Conservation (phyloP, 2,113 vertebrate genomes). For the Trochalopteron elliotii region DNA sequence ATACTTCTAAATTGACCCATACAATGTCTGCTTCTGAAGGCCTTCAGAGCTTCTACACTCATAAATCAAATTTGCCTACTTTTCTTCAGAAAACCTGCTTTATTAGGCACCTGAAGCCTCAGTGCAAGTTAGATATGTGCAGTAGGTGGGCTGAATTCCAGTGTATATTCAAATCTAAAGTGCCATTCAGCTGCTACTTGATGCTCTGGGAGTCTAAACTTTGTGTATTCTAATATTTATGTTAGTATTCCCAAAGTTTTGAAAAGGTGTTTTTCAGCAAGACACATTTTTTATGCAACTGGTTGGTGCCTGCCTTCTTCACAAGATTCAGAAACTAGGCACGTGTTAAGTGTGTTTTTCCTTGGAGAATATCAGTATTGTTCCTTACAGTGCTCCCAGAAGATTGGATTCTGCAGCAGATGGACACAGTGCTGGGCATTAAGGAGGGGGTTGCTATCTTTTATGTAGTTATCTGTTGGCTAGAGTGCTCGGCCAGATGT, state of each 20-base stretch:
- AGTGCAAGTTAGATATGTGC: background rate
- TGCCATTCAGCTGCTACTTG: background rate
- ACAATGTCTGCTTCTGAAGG: conserved; percentile 24
- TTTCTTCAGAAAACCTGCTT: conserved; percentile 50
- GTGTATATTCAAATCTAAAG: background rate
- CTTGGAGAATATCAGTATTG: background rate
- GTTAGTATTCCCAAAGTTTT: background rate
- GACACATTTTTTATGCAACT: background rate
- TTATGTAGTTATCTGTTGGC: background rate
- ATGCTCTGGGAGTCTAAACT: background rate
- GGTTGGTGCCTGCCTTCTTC: background rate
- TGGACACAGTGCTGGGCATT: background rate
- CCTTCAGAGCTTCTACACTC: conserved; percentile 13
- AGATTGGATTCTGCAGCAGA: background rate
- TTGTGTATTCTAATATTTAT: background rate
- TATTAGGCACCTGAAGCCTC: conserved; percentile 6
- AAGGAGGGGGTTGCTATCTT: background rate
- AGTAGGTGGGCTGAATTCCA: conserved; percentile 31
- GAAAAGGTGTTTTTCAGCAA: background rate
- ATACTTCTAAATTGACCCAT: conserved; percentile 32
- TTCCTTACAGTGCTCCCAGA: background rate
- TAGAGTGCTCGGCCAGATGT: background rate
- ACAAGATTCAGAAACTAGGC: background rate
- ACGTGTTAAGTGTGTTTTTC: background rate
- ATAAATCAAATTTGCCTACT: conserved; percentile 57